Conservation (phyloP, 1,140 invertebrate genomes). For the Campodea augens region DNA sequence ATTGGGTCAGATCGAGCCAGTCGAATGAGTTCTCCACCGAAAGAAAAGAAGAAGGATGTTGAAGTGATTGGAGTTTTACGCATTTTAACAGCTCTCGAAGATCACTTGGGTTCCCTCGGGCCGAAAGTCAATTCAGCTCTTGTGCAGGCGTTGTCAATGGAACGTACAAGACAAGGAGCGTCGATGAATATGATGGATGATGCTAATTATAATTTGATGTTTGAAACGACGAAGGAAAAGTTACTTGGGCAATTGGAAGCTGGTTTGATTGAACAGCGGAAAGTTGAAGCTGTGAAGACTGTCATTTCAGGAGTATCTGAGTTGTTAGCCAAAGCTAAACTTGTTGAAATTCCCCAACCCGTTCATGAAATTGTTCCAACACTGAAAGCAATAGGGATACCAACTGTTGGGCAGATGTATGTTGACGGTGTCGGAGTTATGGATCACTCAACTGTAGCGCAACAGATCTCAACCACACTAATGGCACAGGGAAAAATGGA, state of each 20-base stretch:
- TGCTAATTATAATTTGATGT: constrained; percentile 45
- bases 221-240: constrained; percentile 68
- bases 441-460: constrained; percentile 48
- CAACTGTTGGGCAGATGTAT: constrained; percentile 26
- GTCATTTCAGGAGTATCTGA: background rate
- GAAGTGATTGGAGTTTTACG: constrained; percentile 43
- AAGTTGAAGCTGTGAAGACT: background rate
- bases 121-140: constrained; percentile 52
- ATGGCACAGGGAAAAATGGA: constrained; percentile 54
- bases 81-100: constrained; percentile 54
- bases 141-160: constrained; percentile 49
- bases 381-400: background rate
- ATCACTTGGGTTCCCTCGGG: constrained; percentile 54
- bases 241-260: constrained; percentile 58
- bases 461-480: constrained; percentile 53
- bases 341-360: background rate
- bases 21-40: background rate
- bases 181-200: constrained; percentile 48
- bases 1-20: background rate
- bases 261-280: constrained; percentile 37
- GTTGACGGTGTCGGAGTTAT: constrained; percentile 45
- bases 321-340: background rate
- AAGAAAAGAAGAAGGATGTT: background rate
- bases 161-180: constrained; percentile 44
- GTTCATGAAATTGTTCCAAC: background rate